Percentiles rank a stretch among this genome's conserved stretches.
Conservation (phyloP, 1,140 invertebrate genomes). For the Lepidostoma basale region DNA sequence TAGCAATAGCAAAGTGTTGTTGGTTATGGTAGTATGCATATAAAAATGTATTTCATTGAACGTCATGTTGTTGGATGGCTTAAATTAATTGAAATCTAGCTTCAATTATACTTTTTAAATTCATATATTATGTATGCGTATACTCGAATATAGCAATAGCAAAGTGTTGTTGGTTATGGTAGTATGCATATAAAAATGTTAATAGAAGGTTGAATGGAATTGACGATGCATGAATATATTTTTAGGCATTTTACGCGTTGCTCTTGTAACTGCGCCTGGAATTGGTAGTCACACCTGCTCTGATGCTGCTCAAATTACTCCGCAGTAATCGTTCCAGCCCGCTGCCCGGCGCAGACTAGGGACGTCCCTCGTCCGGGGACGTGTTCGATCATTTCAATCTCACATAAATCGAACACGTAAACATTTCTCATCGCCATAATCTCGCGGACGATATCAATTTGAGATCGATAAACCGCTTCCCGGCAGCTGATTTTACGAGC, state of each 20-base stretch:
- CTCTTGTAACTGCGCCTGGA: neutral
- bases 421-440: conserved; percentile 10
- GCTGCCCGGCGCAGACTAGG: neutral
- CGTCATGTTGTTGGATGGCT: too few relatives aligned
- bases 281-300: conserved; percentile 16
- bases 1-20: too few relatives aligned
- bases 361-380: neutral
- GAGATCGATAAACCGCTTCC: conserved; percentile 1
- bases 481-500: neutral
- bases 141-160: too few relatives aligned
- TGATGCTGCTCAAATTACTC: neutral
- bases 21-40: neutral
- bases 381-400: conserved; percentile 10
- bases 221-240: too few relatives aligned
- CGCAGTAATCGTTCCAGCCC: neutral
- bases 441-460: neutral
- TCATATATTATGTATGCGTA: too few relatives aligned
- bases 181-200: too few relatives aligned
- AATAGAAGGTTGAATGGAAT: too few relatives aligned
- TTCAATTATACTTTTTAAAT: too few relatives aligned
- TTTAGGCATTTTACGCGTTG: too few relatives aligned
- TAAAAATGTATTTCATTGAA: too few relatives aligned
- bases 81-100: too few relatives aligned
- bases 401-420: conserved; percentile 19
- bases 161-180: too few relatives aligned